Percentiles rank a stretch among this genome's conserved stretches.
Evolutionary conservation across 2,888 invertebrate genomes (phyloP).

Genomic region (Drosophila acutilabella): DNA sequence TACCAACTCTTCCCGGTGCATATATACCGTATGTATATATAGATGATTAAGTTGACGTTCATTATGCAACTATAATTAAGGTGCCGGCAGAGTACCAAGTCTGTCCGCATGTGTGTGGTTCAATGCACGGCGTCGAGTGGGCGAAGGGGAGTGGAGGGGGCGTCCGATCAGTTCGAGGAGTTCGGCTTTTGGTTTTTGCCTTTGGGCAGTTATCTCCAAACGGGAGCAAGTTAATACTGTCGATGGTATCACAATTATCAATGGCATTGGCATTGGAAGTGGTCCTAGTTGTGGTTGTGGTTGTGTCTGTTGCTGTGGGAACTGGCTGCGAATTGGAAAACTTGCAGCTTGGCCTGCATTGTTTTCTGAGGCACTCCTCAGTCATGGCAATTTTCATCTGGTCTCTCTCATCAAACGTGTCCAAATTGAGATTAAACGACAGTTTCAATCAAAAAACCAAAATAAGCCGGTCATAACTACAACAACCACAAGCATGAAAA

Average conservation of each 20-base stretch:
- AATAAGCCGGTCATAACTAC: constrained; percentile 31
- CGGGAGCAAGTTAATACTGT: constrained; percentile 46
- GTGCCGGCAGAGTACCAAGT: constrained; percentile 19
- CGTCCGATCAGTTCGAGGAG: constrained; percentile 7
- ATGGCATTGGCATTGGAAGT: constrained; percentile 58
- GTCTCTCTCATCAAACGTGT: constrained; percentile 60
- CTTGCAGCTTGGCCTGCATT: constrained; percentile 48
- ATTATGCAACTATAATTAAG: constrained; percentile 55
- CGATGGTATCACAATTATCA: constrained; percentile 36
- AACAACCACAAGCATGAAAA: constrained; percentile 10
- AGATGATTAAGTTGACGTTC: constrained; percentile 5
- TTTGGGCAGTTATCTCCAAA: constrained; percentile 45
- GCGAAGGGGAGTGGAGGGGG: not conserved
- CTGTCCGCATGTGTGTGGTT: constrained; percentile 39
- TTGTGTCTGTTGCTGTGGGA: constrained; percentile 25
- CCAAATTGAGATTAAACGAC: constrained; percentile 75
- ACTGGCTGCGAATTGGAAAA: constrained; percentile 68
- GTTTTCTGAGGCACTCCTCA: constrained; percentile 46
- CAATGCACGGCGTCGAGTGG: constrained; percentile 47
- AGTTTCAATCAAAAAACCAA: constrained; percentile 64
- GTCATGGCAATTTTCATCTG: constrained; percentile 46
- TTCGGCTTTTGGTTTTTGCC: constrained; percentile 12
- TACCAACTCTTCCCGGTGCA: constrained; percentile 7
- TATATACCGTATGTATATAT: not conserved
- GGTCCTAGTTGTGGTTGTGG: constrained; percentile 8